These are phyloP conservation scores for Aleiodes sp. DNA, from an alignment of 1,140 invertebrate genomes.

Conservation along the genomic window DNA sequence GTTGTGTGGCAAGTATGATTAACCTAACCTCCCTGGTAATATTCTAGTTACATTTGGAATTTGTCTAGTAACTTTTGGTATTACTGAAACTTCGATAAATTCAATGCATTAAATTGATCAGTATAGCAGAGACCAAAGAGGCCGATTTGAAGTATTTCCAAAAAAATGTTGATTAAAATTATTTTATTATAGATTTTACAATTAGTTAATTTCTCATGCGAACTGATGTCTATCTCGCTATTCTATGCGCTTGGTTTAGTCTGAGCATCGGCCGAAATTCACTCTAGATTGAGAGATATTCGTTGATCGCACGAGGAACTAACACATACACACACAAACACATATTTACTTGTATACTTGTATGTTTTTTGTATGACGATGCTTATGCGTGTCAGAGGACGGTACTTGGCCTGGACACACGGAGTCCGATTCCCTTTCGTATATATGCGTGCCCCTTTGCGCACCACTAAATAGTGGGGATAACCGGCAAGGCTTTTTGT, in stretches of 20 bases:
- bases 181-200: no score
- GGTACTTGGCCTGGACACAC: slow-evolving; percentile 3
- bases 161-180: no score
- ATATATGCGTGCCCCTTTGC: slow-evolving; percentile 38
- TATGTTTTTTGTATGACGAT: background rate
- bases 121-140: no score
- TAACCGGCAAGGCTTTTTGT: slow-evolving; percentile 55
- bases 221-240: slow-evolving; percentile 1
- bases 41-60: no score
- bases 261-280: slow-evolving; percentile 59
- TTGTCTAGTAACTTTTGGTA: no score
- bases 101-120: no score
- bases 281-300: slow-evolving; percentile 65
- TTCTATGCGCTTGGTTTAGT: slow-evolving; percentile 29
- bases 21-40: no score
- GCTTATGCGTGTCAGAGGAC: slow-evolving; percentile 14
- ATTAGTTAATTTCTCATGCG: no score
- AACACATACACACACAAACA: background rate
- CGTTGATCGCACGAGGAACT: slow-evolving; percentile 35
- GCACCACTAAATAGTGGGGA: slow-evolving; percentile 33
- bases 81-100: no score
- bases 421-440: slow-evolving; percentile 32
- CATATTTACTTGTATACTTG: background rate
- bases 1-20: no score
- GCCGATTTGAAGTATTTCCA: no score